These are phyloP conservation scores for Gerris buenoi DNA, from an alignment of 1,140 invertebrate species.

Conservation along the genomic window DNA sequence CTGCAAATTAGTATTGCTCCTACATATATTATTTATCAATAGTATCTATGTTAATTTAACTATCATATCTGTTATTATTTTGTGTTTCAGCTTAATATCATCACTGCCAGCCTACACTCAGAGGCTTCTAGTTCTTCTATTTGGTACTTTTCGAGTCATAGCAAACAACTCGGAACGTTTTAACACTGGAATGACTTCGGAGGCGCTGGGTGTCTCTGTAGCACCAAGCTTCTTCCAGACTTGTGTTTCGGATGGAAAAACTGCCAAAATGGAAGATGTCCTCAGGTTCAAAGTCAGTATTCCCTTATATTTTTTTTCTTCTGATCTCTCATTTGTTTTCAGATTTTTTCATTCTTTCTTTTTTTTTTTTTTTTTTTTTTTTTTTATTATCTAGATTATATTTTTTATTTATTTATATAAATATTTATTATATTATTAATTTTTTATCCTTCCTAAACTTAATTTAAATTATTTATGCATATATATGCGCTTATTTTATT, in stretches of 20 bases:
- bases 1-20: too few species aligned
- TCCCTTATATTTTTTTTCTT: neutral
- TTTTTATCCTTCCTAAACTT: neutral
- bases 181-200: constrained; percentile 86
- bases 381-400: neutral
- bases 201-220: constrained; percentile 85
- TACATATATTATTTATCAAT: too few species aligned
- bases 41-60: too few species aligned
- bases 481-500: too few species aligned
- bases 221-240: constrained; percentile 97
- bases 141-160: constrained; percentile 93
- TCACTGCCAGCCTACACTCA: constrained; percentile 80
- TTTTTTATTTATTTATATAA: neutral
- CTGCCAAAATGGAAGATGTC: constrained; percentile 87
- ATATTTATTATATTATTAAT: neutral
- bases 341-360: neutral
- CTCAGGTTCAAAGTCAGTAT: constrained; percentile 71
- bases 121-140: constrained; percentile 80
- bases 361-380: neutral
- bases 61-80: constrained; percentile 8
- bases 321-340: neutral
- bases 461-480: too few species aligned
- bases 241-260: constrained; percentile 83
- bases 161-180: constrained; percentile 80
- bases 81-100: constrained; percentile 60